Evolutionary conservation across 2,797 vertebrate species (phyloP), one percentile per base, ranked within the genome.

Genomic region (Mallotus villosus): DNA sequence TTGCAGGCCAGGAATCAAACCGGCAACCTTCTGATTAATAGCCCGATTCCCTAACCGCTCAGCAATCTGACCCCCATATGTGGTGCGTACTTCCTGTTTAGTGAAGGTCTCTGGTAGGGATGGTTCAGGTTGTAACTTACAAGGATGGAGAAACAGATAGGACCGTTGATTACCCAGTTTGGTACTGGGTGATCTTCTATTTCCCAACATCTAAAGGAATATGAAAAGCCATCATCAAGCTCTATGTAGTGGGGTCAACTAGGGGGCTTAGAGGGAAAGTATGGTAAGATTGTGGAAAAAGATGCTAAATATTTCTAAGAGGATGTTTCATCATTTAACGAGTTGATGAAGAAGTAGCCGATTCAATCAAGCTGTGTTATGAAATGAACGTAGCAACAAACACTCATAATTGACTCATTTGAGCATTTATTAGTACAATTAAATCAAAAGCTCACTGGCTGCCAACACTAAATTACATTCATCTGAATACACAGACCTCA

Each of bases 101-200:
- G 11, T 34, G 37, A 58, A 41, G 57, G 55, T 53, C 51, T 24
- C 19, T 17, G 25, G 53, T 51, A 27, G 74, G 37, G n/a, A 70
- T 19, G 2, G 3, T n/a, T 34, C 12, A 37, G 68, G n/a, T 32
- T 6, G 34, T 0, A 74, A 93, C 92, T 87, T 88, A 98, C 96
- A 84, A 96, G 78, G 63, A 97, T 96, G 76, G 95, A 97, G 81
- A 95, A 85, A 78, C 94, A 83, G 73, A 98, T 96, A 3, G 96
- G 96, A 75, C 93, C 91, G 32, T 94, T 93, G 86, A 98, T 96
- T 72, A 97, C 87, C 95, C 94, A 97, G 89, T 95, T 93, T 63
- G 96, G 94, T 72, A 92, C 71, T n/a, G 90, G 91, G 80, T 94
- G 91, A n/a, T 96, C 94, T 7, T 95, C 96, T 68, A 90, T 95